Evolutionary conservation across 2,888 invertebrate genomes (phyloP).

Genomic region (Mactromeris polynyma): DNA sequence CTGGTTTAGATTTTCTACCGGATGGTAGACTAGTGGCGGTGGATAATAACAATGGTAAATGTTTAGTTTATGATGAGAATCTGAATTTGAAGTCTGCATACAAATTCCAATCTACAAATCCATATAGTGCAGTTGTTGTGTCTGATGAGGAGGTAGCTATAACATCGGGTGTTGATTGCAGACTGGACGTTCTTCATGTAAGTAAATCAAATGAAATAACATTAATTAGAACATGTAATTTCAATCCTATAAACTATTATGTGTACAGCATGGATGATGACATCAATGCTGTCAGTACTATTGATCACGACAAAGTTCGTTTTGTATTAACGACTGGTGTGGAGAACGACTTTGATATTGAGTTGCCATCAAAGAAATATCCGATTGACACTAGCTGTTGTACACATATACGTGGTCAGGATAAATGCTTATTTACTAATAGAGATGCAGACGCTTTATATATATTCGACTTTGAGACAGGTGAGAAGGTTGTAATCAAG

Average conservation of each 20-base stretch:
- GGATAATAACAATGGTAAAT: no score
- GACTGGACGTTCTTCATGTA: no score
- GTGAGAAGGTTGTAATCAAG: background rate
- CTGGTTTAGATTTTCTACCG: no score
- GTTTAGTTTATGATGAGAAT: no score
- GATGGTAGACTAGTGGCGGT: no score
- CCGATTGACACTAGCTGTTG: background rate
- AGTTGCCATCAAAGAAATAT: no score
- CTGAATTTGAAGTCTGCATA: background rate
- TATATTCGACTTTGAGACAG: background rate
- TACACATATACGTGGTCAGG: no score
- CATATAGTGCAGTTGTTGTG: conserved; percentile 1
- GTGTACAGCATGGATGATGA: background rate
- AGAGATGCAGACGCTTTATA: background rate
- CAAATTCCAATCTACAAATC: background rate
- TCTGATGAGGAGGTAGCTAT: conserved; percentile 24
- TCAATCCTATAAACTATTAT: background rate
- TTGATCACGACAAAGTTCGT: background rate
- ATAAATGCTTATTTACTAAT: background rate
- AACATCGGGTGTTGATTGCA: background rate
- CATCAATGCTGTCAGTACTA: background rate
- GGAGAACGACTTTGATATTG: background rate
- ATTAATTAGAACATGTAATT: background rate
- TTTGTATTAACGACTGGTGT: background rate
- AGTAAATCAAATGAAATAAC: no score